These are phyloP conservation scores for Omphaloscelis lunosa DNA, from an alignment of 2,888 invertebrate genomes.

Conservation along the genomic window DNA sequence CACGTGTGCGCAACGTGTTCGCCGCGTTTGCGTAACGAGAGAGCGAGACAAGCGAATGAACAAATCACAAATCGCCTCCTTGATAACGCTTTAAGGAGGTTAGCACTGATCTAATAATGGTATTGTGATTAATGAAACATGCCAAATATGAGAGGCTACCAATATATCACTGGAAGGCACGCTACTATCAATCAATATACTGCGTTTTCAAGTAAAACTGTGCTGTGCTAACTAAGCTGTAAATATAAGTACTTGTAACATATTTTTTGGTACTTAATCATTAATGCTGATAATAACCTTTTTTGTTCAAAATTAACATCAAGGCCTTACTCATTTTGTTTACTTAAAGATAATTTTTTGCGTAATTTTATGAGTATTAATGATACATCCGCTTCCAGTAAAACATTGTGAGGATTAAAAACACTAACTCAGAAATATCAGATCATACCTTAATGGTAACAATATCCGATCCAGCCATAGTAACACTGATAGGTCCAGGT, in stretches of 20 bases:
- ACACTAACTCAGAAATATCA: neutral
- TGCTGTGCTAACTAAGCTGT: neutral
- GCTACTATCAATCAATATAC: neutral
- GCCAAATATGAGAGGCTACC: neutral
- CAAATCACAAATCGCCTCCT: neutral
- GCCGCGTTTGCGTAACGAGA: no score
- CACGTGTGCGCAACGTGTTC: no score
- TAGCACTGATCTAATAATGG: neutral
- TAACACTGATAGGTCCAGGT: slow-evolving; percentile 91
- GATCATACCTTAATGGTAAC: slow-evolving; percentile 91
- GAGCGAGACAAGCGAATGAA: no score
- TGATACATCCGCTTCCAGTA: no score
- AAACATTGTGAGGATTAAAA: neutral
- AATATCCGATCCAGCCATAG: slow-evolving; percentile 82
- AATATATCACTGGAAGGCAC: neutral
- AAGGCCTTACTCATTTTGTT: neutral
- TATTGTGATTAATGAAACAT: no score
- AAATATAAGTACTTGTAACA: no score
- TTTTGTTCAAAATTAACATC: neutral
- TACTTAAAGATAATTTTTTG: neutral
- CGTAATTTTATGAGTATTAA: neutral
- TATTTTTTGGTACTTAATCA: neutral
- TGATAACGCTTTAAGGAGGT: neutral
- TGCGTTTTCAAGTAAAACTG: neutral
- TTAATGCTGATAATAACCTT: neutral